Evolutionary conservation across 1,140 invertebrate genomes (phyloP), one percentile per base, ranked within the genome.

Genomic region (Habropoda laboriosa): DNA sequence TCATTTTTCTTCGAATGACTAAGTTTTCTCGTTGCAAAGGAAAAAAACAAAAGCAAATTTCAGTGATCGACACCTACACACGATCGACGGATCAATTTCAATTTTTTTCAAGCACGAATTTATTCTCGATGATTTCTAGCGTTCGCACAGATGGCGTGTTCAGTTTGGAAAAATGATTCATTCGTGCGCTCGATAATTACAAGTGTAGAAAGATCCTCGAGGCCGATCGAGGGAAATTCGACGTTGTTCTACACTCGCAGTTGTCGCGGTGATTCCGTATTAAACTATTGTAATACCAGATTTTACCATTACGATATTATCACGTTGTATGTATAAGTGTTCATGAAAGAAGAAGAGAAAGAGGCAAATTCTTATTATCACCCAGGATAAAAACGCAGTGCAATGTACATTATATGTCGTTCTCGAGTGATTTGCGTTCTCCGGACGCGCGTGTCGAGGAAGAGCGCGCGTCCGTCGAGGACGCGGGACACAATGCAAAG

Each of bases 271-370:
- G 61, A 57, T 63, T 78, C 75, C 73, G 68, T 78, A 67, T 42
- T 57, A 82, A n/a, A 79, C 35, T 85, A 81, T 70, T 81, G 61
- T 58, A 55, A 81, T 73, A 78, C 63, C 82, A 85, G 68, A 85
- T 83, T 83, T 76, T 85, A 85, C 72, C 79, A 80, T 81, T 78
- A 73, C 47, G 82, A 85, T 86, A 86, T 86, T 85, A 85, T 81
- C 84, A 85, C 63, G 57, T 81, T 85, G 57, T 85, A 86, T 64
- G 79, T 81, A 73, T 86, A 86, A 86, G 83, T 85, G 68, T 86
- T 86, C 79, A 85, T 73, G 63, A 68, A 47, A 66, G 49, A 53
- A n/a, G 32, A 7, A 40, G 42, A 38, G 27, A 55, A 55, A 55
- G 58, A 16, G n/a, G n/a, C n/a, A n/a, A 30, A 5, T 3, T 35